phyloP scores from a whole-genome alignment of 2,797 vertebrate genomes.

The Philypnodon macrostomus region DNA sequence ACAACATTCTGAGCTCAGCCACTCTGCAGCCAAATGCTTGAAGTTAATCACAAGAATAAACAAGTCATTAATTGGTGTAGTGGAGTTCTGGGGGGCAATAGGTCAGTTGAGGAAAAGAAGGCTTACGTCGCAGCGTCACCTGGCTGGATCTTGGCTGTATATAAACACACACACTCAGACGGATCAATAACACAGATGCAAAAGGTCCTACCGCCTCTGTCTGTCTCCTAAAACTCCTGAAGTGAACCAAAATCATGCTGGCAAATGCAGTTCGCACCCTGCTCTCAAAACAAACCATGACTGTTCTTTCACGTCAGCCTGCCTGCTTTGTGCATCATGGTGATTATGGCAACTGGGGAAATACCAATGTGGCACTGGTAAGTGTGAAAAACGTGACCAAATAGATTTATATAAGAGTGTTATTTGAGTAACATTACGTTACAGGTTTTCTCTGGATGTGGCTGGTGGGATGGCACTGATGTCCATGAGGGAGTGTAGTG shows the following conservation, averaged over 20 bases:
- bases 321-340: constrained; percentile 71
- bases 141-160: constrained; percentile 39
- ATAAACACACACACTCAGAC: constrained; percentile 38
- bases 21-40: constrained; percentile 48
- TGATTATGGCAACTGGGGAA: constrained; percentile 77
- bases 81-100: constrained; percentile 43
- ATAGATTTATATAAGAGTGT: no score
- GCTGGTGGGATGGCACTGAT: constrained; percentile 78
- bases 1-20: constrained; percentile 18
- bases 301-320: constrained; percentile 62
- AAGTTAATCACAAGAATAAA: constrained; percentile 64
- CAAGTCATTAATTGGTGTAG: constrained; percentile 62
- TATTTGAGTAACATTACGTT: constrained; percentile 18
- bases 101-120: constrained; percentile 44
- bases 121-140: constrained; percentile 64
- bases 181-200: constrained; percentile 9
- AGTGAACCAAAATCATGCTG: constrained; percentile 59
- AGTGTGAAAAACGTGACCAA: constrained; percentile 31
- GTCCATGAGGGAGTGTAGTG: constrained; percentile 76
- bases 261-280: constrained; percentile 67
- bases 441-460: constrained; percentile 79
- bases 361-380: constrained; percentile 75
- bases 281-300: constrained; percentile 66
- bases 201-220: constrained; percentile 24
- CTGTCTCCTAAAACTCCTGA: constrained; percentile 7